Percentiles rank a stretch among this genome's conserved stretches.
Conservation (phyloP, 1,140 invertebrate genomes). For the Orius laevigatus region DNA sequence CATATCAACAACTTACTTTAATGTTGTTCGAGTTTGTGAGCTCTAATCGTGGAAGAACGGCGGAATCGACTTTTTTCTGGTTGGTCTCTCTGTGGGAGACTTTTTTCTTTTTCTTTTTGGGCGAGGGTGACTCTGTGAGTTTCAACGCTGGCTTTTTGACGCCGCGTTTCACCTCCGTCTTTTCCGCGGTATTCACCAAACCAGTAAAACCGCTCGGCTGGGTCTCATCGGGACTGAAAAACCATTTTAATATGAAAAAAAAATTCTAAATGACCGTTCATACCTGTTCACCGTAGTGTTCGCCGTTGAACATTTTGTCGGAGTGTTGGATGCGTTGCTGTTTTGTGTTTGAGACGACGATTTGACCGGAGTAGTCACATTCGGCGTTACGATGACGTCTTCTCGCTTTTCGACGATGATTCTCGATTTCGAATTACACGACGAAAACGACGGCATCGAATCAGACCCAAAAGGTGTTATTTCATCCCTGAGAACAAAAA, state of each 20-base stretch:
- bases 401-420: conserved; percentile 69
- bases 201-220: conserved; percentile 4
- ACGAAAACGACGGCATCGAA: conserved; percentile 44
- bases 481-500: conserved; percentile 33
- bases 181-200: background rate
- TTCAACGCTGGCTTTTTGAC: no score
- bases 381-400: conserved; percentile 45
- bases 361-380: conserved; percentile 37
- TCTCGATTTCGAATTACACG: conserved; percentile 53
- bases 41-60: background rate
- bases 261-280: background rate
- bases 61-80: background rate
- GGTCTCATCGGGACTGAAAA: conserved; percentile 3
- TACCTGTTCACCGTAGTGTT: conserved; percentile 26
- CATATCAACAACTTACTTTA: no score
- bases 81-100: background rate
- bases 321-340: conserved; percentile 2
- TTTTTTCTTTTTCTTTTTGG: background rate
- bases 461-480: conserved; percentile 27
- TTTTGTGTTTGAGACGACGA: background rate
- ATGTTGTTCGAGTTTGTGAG: background rate
- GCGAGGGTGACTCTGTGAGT: no score
- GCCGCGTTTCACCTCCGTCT: conserved; percentile 1
- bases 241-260: background rate
- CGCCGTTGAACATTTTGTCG: conserved; percentile 33